Conservation (phyloP, 2,888 invertebrate species). For the Bugulina stolonifera region DNA sequence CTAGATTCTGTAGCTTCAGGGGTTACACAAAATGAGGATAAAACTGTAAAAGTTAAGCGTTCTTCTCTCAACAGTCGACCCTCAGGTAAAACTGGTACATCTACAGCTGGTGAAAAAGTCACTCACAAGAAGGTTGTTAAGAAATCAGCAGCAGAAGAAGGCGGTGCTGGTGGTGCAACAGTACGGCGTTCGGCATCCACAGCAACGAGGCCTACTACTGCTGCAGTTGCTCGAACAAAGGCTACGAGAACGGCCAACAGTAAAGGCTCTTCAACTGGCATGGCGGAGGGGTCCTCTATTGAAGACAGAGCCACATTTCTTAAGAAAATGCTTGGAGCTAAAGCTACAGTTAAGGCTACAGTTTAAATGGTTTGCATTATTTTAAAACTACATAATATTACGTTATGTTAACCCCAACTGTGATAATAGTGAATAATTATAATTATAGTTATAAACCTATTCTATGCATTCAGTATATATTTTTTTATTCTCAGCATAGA, state of each 20-base stretch:
- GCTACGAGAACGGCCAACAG: not conserved
- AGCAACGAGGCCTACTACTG: not conserved
- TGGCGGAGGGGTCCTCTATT: not conserved
- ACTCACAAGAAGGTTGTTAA: constrained; percentile 1
- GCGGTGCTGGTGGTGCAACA: not conserved
- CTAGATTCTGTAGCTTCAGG: not conserved
- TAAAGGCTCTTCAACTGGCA: not conserved
- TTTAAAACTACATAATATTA: no score
- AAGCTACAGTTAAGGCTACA: constrained; percentile 21
- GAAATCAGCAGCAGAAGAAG: not conserved
- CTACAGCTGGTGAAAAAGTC: not conserved
- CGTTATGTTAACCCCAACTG: not conserved
- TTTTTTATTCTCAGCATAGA: no score
- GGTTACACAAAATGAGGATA: not conserved
- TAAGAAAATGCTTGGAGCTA: constrained; percentile 25
- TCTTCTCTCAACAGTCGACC: constrained; percentile 8
- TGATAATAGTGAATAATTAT: no score
- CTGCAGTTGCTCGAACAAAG: constrained; percentile 1
- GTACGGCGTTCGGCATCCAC: not conserved
- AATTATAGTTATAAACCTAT: no score
- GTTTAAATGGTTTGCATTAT: not conserved
- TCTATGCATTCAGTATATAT: no score
- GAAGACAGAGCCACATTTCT: constrained; percentile 21
- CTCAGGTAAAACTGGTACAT: not conserved
- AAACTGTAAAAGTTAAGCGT: constrained; percentile 3